phyloP scores from a whole-genome alignment of 2,113 vertebrate genomes.

The Phocoena sinus region DNA sequence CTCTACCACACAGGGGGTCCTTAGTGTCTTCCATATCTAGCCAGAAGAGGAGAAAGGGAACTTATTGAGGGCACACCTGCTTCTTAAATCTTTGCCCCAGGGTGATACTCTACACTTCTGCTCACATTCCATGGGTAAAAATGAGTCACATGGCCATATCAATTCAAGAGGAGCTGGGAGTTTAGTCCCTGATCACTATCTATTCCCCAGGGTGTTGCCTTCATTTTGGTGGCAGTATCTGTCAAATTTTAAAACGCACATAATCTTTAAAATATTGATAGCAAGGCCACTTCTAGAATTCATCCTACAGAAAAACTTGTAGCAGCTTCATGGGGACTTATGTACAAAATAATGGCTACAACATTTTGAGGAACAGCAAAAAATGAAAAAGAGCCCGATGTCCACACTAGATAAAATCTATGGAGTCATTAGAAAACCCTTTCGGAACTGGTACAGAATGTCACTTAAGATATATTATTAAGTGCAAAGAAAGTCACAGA shows the following conservation, averaged over 20 bases:
- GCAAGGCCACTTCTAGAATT: background rate
- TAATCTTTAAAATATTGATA: background rate
- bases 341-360: fast-evolving
- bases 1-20: background rate
- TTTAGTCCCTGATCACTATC: no score
- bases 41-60: background rate
- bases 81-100: background rate
- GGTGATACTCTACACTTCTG: background rate
- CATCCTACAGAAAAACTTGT: background rate
- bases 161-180: background rate
- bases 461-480: background rate
- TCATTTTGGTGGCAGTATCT: background rate
- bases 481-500: background rate
- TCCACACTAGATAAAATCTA: background rate
- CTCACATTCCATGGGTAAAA: background rate
- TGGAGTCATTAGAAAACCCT: background rate
- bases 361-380: background rate
- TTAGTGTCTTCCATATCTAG: background rate
- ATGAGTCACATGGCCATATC: background rate
- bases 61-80: background rate
- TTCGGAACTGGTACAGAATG: background rate
- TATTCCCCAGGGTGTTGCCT: background rate
- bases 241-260: background rate
- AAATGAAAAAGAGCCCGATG: background rate
- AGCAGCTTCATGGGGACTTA: background rate